Conservation (phyloP, 2,888 invertebrate species). For the Teleogryllus oceanicus region DNA sequence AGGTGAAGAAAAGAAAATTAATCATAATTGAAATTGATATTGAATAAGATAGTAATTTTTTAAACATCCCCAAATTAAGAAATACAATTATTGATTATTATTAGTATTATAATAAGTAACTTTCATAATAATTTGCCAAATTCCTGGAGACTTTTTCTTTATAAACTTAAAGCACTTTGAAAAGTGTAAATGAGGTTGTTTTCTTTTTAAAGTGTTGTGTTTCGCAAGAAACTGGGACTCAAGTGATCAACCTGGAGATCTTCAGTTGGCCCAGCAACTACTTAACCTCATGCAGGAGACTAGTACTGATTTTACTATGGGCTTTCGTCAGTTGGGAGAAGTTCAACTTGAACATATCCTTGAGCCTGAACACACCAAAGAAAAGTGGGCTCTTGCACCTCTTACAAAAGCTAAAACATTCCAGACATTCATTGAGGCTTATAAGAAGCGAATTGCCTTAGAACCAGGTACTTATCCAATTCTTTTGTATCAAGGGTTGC, state of each 20-base stretch:
- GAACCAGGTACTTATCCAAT: background rate
- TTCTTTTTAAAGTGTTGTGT: slow-evolving; percentile 47
- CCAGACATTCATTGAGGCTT: slow-evolving; percentile 53
- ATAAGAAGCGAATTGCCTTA: slow-evolving; percentile 47
- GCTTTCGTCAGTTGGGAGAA: slow-evolving; percentile 58
- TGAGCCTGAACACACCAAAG: slow-evolving; percentile 46
- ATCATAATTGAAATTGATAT: background rate
- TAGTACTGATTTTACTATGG: slow-evolving; percentile 62
- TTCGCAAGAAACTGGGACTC: slow-evolving; percentile 57
- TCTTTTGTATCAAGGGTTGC: no score
- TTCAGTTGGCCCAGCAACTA: slow-evolving; percentile 54
- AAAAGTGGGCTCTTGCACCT: slow-evolving; percentile 55
- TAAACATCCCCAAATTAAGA: background rate
- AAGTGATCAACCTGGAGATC: slow-evolving; percentile 52
- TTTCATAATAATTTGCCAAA: no score
- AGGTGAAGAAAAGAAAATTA: background rate
- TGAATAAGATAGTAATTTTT: background rate
- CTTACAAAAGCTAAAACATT: slow-evolving; percentile 51
- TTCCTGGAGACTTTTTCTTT: no score
- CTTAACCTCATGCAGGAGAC: slow-evolving; percentile 61
- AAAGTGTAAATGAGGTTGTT: background rate
- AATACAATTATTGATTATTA: no score
- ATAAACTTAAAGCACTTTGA: slow-evolving; percentile 39
- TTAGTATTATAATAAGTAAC: no score
- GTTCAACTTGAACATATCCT: slow-evolving; percentile 50